Evolutionary conservation across 2,888 invertebrate species (phyloP), one percentile per base, ranked within the genome.

Genomic region (Unio pictorum): DNA sequence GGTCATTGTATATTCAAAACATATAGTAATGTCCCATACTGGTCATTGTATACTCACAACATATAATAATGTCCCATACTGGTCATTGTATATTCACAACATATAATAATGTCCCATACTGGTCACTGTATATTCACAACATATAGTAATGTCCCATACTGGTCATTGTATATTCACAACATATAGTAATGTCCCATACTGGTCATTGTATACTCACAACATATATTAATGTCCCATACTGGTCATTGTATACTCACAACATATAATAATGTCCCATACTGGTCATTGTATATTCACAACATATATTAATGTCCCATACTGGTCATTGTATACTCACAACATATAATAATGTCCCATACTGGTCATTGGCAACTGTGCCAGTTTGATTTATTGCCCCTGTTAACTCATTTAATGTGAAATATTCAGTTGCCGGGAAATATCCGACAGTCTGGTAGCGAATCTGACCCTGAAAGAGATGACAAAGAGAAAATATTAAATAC

Each of bases 251-350:
- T 23, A 23, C 23, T 23, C 23, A 83, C 82, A 76, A 82, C 82
- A 72, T 83, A 83, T 2, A 82, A 68, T 17, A 78, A 73, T 4
- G 81, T 76, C 3, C 66, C 55, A 45, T 76, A 82, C 68, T 77
- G 77, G 67, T 84, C 84, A 58, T 72, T 79, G 15, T 23, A 23
- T 23, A 23, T 0, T 23, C 23, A 83, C 82, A 76, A 82, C 82
- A 72, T 83, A 83, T 2, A 82, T 68, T 17, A 78, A 73, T 4
- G 81, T 76, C 3, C 66, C 55, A 45, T 76, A 82, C 68, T 77
- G 77, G 67, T 84, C 84, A 58, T 72, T 79, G 15, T n/a, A n/a
- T n/a, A n/a, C n/a, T n/a, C n/a, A 83, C 82, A 76, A 82, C 82
- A 72, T 83, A 83, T 2, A 82, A 69, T 17, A 78, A 73, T 4